Base-by-base conservation (phyloP, 37 sponge, comb jelly and placozoan genomes). In the Crambe crambe region DNA sequence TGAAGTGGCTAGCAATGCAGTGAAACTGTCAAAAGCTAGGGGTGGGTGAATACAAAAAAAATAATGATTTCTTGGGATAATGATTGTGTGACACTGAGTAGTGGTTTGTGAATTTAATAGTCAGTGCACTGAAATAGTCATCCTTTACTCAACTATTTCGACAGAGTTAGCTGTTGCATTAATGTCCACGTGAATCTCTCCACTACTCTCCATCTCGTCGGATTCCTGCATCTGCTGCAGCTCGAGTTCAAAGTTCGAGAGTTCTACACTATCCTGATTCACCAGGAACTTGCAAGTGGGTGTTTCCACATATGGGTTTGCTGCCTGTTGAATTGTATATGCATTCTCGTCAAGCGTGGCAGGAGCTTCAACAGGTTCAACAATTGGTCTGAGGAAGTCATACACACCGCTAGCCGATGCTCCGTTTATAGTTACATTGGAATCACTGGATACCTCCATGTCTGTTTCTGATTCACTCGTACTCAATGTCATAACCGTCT, bases 301-400 rank as follows among this genome's bases (percentile, higher is more conserved):
- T 2, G 84, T 76, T 15, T 84, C 84, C 27, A 84, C 84, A 44
- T 84, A 84, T 31, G 76, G 68, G 44, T 84, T 84, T 34, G 69
- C 10, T 5, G 38, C 12, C 2, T 58, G 84, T 5, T 42, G 47
- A 39, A 37, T 37, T 34, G 75, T 36, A 1, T 58, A 26, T 22
- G 9, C 31, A 27, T 73, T 31, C 26, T n/a, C 36, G 10, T 20
- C 42, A n/a, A 18, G 20, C 3, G 21, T 26, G 43, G 15, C 30
- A 18, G 74, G 36, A 6, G n/a, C n/a, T 30, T 42, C 1, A 36
- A n/a, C 77, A 40, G 42, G 27, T 1, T 56, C 23, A 2, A 36
- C 25, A 29, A 36, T n/a, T 6, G 79, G 79, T 30, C 25, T 68
- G n/a, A 79, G 38, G 23, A 43, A 66, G 57, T 79, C 79, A 47